Evolutionary conservation across 2,113 vertebrate genomes (phyloP).

Genomic region (Neopipo cinnamomea): DNA sequence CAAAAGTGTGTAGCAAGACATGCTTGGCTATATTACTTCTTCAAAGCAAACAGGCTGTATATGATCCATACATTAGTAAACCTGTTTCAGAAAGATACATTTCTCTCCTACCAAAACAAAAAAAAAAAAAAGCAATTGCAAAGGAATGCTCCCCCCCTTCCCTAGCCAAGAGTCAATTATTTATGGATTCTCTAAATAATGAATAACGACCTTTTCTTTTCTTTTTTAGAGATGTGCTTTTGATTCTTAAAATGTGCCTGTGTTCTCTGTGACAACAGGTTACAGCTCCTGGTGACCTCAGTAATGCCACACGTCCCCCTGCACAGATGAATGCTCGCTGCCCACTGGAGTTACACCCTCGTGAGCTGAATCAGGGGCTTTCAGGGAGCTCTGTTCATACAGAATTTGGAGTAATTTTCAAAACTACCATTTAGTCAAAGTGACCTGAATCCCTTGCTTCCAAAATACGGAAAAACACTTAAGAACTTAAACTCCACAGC

Average conservation of each 20-base stretch:
- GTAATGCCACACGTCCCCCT: neutral
- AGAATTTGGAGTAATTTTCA: neutral
- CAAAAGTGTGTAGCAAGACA: slow-evolving; percentile 39
- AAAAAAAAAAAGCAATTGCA: neutral
- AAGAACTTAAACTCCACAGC: neutral
- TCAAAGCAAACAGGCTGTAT: slow-evolving; percentile 46
- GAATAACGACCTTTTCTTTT: neutral
- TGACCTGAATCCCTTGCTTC: neutral
- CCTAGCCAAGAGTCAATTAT: neutral
- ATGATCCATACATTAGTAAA: neutral
- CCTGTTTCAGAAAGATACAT: neutral
- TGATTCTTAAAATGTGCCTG: neutral
- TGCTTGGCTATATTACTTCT: slow-evolving; percentile 1
- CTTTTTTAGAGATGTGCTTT: neutral
- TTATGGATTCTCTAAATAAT: slow-evolving; percentile 4
- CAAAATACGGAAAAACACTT: neutral
- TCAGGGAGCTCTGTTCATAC: neutral
- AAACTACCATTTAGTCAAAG: neutral
- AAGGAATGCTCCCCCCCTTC: neutral
- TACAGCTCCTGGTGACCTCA: neutral
- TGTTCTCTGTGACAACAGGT: neutral
- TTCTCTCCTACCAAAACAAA: neutral
- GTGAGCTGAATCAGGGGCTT: neutral
- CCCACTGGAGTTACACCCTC: neutral
- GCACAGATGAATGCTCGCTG: neutral